Percentiles rank a stretch among this genome's conserved stretches.
Conservation (phyloP, 2,797 vertebrate genomes). For the Graptemys geographica region DNA sequence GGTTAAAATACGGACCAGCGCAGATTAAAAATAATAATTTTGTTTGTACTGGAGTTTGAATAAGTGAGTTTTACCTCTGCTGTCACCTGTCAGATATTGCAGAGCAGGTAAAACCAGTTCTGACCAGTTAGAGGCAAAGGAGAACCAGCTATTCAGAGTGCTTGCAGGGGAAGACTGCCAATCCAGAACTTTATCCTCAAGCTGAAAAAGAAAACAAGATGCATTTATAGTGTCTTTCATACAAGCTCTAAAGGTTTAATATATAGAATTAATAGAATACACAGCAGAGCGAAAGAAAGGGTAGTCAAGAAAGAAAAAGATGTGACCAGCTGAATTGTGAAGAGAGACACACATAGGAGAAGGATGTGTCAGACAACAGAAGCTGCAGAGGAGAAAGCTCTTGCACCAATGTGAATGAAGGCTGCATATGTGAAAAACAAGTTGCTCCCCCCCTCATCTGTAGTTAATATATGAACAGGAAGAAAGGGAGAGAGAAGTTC, state of each 20-base stretch:
- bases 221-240: not conserved
- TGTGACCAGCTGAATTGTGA: not conserved
- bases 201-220: constrained; percentile 74
- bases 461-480: not conserved
- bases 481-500: not conserved
- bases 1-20: not conserved
- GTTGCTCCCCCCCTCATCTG: not conserved
- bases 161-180: constrained; percentile 96
- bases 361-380: not conserved
- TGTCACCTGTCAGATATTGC: constrained; percentile 94
- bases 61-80: constrained; percentile 84
- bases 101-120: constrained; percentile 93
- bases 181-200: constrained; percentile 94
- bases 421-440: fast-evolving
- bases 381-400: not conserved
- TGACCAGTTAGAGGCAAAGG: constrained; percentile 92
- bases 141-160: constrained; percentile 94
- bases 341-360: not conserved
- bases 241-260: not conserved
- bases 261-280: not conserved
- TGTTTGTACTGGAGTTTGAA: not conserved
- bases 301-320: not conserved
- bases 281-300: not conserved
- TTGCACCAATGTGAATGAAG: not conserved
- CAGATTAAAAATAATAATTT: not conserved